phyloP scores from a whole-genome alignment of 2,113 vertebrate genomes.

The Channa argus region DNA sequence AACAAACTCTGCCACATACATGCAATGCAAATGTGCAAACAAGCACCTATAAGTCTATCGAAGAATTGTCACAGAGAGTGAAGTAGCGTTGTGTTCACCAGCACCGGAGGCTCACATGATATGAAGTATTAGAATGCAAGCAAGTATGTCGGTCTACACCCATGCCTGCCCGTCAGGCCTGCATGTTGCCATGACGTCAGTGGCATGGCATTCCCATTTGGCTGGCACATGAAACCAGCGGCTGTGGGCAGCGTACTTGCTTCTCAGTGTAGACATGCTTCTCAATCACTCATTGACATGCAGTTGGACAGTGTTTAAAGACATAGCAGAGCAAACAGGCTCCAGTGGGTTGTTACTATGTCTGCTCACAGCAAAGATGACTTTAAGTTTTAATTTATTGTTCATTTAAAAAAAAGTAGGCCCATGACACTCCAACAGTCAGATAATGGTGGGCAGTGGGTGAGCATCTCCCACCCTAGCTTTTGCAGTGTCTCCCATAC shows the following conservation, averaged over 20 bases:
- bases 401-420: too few relatives aligned
- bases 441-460: too few relatives aligned
- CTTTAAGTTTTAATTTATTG: neutral
- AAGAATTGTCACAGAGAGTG: constrained; percentile 35
- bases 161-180: constrained; percentile 62
- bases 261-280: constrained; percentile 69
- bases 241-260: constrained; percentile 47
- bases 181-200: constrained; percentile 53
- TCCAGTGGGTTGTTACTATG: constrained; percentile 24
- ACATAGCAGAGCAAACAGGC: constrained; percentile 35
- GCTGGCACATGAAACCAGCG: constrained; percentile 59
- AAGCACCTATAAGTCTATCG: constrained; percentile 3
- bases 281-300: constrained; percentile 73
- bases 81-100: constrained; percentile 70
- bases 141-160: constrained; percentile 71
- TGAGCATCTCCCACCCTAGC: too few relatives aligned
- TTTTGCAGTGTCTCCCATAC: too few relatives aligned
- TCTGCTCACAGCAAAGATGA: constrained; percentile 24
- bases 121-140: constrained; percentile 54
- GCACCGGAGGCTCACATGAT: constrained; percentile 59
- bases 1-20: constrained; percentile 17
- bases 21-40: constrained; percentile 36
- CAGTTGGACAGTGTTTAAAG: constrained; percentile 53
- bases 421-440: too few relatives aligned
- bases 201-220: constrained; percentile 73